Evolutionary conservation across 1,140 invertebrate species (phyloP).

Genomic region (Brachionus asplanchnoidis): DNA sequence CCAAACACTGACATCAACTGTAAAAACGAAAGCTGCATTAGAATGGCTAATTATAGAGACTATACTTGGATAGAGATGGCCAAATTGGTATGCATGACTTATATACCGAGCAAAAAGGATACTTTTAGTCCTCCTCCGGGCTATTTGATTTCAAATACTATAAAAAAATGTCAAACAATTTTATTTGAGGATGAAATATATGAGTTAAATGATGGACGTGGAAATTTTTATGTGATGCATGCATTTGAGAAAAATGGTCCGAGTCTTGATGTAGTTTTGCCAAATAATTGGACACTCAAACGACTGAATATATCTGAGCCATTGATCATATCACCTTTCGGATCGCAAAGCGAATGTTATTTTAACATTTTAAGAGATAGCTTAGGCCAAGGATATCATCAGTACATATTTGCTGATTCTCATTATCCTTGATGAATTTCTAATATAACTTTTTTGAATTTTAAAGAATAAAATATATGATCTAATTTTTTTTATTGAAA

Average conservation of each 20-base stretch:
- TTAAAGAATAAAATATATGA: no score
- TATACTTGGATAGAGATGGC: background rate
- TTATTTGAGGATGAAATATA: background rate
- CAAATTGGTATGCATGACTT: background rate
- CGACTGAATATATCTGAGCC: background rate
- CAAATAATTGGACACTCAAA: background rate
- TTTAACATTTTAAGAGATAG: background rate
- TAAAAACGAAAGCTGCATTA: background rate
- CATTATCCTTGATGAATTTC: background rate
- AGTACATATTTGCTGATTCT: background rate
- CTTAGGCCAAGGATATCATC: background rate
- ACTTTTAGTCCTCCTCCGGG: background rate
- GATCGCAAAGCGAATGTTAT: background rate
- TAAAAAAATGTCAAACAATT: background rate
- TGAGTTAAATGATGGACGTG: background rate
- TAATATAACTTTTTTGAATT: no score
- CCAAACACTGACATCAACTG: background rate
- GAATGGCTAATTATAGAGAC: background rate
- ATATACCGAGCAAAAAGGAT: background rate
- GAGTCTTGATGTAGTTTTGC: background rate
- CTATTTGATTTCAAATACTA: background rate
- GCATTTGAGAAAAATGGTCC: background rate
- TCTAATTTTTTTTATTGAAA: no score
- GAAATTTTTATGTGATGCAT: conserved; percentile 5
- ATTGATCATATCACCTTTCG: background rate